Evolutionary conservation across 2,888 invertebrate genomes (phyloP), one percentile per base, ranked within the genome.

Genomic region (Nymphalis c-album): DNA sequence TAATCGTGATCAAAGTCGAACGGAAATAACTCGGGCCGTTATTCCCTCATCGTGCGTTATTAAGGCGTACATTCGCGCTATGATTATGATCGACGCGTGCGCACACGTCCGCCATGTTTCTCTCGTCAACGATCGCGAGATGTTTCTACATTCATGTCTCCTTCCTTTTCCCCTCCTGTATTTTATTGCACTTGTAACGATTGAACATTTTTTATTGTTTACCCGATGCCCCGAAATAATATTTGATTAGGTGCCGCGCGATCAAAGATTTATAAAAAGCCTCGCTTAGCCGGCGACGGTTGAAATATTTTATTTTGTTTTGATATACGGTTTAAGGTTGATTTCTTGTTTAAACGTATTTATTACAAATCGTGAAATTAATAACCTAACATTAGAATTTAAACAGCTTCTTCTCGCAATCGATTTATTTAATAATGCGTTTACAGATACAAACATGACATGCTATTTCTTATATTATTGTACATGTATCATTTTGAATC

Each of bases 1-100:
- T 80, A 73, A 85, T 81, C 80, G 80, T 87, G 87, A 90, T 90
- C 89, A 89, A 89, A 88, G 85, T 63, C 60, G 63, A 55, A 48
- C 61, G 16, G 46, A 64, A 68, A 71, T 70, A 70, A 31, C 64
- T 48, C 61, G 59, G 48, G 53, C 40, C 47, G 55, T 73, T 72
- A 75, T 76, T 75, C 78, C 78, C 79, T 85, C 79, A 73, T 70
- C 67, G 71, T 69, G 53, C 65, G 71, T 68, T 75, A 77, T 74
- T 85, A 83, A 81, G 79, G 82, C 76, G 77, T 79, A 82, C 75
- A 80, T 84, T 87, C 78, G 80, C 78, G 76, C 76, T 80, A 71
- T 73, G 75, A 51, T 57, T 53, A 53, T 64, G 64, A 67, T 81
- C 78, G 80, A 76, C 51, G 58, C 48, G 51, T 31, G 31, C 59